Conservation (phyloP, 2,797 vertebrate genomes). For the Mormyrops attenuatus region DNA sequence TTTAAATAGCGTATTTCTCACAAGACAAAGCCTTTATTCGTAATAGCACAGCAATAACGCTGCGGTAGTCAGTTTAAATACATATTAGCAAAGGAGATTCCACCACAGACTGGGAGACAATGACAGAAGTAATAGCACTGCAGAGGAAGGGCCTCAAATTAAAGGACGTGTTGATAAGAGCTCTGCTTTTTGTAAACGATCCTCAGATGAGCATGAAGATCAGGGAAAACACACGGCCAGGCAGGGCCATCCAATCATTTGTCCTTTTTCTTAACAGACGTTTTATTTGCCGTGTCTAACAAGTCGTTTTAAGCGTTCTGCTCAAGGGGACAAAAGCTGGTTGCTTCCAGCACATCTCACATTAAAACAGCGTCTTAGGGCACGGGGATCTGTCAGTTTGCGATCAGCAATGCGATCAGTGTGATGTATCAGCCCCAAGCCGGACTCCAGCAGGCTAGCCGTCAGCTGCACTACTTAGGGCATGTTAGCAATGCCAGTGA, state of each 20-base stretch:
- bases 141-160: background rate
- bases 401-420: background rate
- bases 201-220: background rate
- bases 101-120: background rate
- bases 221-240: background rate
- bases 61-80: background rate
- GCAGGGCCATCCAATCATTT: background rate
- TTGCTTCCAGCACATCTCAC: background rate
- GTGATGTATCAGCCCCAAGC: background rate
- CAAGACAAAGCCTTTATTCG: background rate
- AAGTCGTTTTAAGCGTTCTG: background rate
- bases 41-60: background rate
- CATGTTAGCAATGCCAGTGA: background rate
- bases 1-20: background rate
- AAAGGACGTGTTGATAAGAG: background rate
- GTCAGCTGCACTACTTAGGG: background rate
- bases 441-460: background rate
- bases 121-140: background rate
- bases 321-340: background rate
- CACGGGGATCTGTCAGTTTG: background rate
- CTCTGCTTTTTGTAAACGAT: background rate
- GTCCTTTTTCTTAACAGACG: background rate
- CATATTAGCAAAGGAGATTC: slow-evolving; percentile 6
- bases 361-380: background rate
- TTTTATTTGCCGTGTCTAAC: background rate